These are phyloP conservation scores for Chrysochloris asiatica DNA, from an alignment of 2,113 vertebrate species.

Conservation along the genomic window DNA sequence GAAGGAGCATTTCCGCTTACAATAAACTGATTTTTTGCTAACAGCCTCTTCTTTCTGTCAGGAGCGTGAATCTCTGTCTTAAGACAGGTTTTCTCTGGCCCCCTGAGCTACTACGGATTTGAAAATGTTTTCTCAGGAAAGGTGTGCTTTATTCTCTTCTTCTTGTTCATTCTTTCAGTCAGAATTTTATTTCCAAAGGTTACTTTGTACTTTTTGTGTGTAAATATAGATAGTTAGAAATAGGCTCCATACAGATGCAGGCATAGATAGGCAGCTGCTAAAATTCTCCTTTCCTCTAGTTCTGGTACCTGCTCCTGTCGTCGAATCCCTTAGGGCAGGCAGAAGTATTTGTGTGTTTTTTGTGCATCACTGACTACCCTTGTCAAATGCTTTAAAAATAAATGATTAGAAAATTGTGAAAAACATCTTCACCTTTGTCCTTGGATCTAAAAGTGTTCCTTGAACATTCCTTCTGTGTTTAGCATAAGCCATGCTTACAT, in stretches of 20 bases:
- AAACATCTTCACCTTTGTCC: slow-evolving; percentile 60
- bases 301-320: neutral
- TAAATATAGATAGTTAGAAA: neutral
- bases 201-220: slow-evolving; percentile 1
- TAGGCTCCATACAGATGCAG: fast-evolving
- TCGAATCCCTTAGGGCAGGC: neutral
- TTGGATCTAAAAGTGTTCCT: slow-evolving; percentile 41
- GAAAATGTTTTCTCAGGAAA: slow-evolving; percentile 54
- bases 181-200: slow-evolving; percentile 39
- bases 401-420: slow-evolving; percentile 40
- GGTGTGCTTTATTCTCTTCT: neutral
- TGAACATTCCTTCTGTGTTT: slow-evolving; percentile 30
- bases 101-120: neutral
- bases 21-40: neutral
- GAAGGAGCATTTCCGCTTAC: neutral
- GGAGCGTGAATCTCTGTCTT: slow-evolving; percentile 46
- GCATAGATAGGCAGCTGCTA: fast-evolving
- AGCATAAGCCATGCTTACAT: neutral
- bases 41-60: slow-evolving; percentile 6
- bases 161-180: neutral
- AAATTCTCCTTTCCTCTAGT: neutral
- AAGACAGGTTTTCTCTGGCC: slow-evolving; percentile 8
- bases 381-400: slow-evolving; percentile 59
- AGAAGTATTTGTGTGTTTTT: neutral
- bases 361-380: neutral